phyloP scores from a whole-genome alignment of 1,140 invertebrate genomes.

The Heliconius melpomene region DNA sequence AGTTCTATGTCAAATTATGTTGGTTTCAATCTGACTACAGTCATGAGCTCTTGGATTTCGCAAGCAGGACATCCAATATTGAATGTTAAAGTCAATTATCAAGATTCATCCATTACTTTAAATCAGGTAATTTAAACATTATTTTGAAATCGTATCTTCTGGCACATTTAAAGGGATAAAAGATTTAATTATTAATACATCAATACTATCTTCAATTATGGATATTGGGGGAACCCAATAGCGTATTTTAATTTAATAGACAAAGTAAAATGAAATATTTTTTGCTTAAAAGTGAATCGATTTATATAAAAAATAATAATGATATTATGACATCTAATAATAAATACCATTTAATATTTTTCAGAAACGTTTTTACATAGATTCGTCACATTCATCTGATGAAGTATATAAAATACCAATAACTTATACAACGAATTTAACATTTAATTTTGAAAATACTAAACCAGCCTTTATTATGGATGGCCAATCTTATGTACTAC shows the following conservation, averaged over 20 bases:
- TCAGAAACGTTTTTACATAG: conserved; percentile 69
- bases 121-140: conserved; percentile 68
- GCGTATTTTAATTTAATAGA: too few relatives aligned
- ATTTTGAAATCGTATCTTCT: neutral
- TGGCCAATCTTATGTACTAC: conserved; percentile 50
- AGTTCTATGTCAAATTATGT: conserved; percentile 53
- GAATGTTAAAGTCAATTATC: conserved; percentile 76
- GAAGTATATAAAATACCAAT: conserved; percentile 84
- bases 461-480: conserved; percentile 81
- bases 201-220: too few relatives aligned
- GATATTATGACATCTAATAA: neutral
- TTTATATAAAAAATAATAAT: too few relatives aligned
- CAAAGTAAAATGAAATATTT: too few relatives aligned
- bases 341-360: conserved; percentile 28
- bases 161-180: too few relatives aligned
- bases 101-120: conserved; percentile 65
- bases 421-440: conserved; percentile 77
- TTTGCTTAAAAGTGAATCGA: too few relatives aligned
- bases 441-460: conserved; percentile 81
- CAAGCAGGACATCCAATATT: conserved; percentile 87
- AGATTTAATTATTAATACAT: too few relatives aligned
- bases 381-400: conserved; percentile 52
- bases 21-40: conserved; percentile 59
- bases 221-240: too few relatives aligned
- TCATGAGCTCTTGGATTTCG: conserved; percentile 87